Percentiles rank a stretch among this genome's conserved stretches.
phyloP scores from a whole-genome alignment of 2,113 vertebrate genomes.

The Pomatorhinus ruficollis region DNA sequence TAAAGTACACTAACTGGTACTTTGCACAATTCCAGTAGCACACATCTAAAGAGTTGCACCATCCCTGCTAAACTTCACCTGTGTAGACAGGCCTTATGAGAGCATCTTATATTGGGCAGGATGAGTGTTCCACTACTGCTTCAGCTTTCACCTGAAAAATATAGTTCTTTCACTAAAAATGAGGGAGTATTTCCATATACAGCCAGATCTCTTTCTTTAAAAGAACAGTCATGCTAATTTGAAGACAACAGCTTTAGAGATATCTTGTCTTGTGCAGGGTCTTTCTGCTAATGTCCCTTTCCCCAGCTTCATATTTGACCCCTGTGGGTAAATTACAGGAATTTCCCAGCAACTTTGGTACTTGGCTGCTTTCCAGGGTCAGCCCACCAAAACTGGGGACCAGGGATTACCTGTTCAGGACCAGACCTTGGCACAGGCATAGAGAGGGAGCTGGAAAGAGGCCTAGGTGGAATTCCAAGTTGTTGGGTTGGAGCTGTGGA shows the following conservation, averaged over 20 bases:
- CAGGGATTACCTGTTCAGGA: not conserved
- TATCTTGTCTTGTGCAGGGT: not conserved
- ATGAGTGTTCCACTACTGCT: not conserved
- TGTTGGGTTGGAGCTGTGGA: not conserved
- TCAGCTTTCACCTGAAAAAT: not conserved
- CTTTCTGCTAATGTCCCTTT: not conserved
- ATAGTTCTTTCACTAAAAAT: not conserved
- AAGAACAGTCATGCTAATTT: not conserved
- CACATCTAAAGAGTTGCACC: not conserved
- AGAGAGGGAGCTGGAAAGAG: not conserved
- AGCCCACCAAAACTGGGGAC: not conserved
- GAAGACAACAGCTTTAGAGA: not conserved
- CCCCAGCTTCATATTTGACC: not conserved
- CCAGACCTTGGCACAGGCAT: not conserved
- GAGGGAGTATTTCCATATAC: not conserved
- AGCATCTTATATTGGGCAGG: not conserved
- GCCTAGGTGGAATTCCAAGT: not conserved
- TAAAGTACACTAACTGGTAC: not conserved
- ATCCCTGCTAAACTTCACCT: not conserved
- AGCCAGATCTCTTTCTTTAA: not conserved
- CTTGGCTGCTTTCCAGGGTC: not conserved
- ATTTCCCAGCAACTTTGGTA: not conserved
- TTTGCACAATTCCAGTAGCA: not conserved
- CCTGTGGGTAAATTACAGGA: not conserved
- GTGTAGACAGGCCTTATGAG: not conserved